Percentiles rank a stretch among this genome's conserved stretches.
phyloP scores from a whole-genome alignment of 2,888 invertebrate species.

The Osmoderma eremita region DNA sequence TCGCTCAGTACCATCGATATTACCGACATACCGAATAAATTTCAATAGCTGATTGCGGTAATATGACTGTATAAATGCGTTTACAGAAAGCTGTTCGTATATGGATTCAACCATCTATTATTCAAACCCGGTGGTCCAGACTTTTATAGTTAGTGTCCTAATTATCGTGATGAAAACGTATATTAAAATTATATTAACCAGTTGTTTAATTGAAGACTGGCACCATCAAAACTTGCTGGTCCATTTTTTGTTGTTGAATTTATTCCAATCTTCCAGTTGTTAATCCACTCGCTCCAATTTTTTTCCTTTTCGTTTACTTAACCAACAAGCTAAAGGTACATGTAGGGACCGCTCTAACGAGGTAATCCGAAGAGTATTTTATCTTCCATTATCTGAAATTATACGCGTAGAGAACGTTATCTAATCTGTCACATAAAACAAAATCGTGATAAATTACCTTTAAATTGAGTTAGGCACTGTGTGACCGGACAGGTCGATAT shows the following conservation, averaged over 20 bases:
- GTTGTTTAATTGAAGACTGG: slow-evolving; percentile 32
- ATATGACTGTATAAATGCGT: too few species aligned
- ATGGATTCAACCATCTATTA: neutral
- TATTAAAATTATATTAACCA: slow-evolving; percentile 39
- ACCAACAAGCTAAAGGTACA: neutral
- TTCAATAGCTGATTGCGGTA: too few species aligned
- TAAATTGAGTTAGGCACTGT: slow-evolving; percentile 26
- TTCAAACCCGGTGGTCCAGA: slow-evolving; percentile 24
- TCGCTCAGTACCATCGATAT: too few species aligned
- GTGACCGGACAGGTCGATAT: slow-evolving; percentile 25
- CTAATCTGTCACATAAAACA: slow-evolving; percentile 36
- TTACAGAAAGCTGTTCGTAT: too few species aligned
- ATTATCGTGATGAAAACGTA: slow-evolving; percentile 29
- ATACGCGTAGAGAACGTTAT: slow-evolving; percentile 21
- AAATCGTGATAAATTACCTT: slow-evolving; percentile 32
- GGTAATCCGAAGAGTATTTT: slow-evolving; percentile 22
- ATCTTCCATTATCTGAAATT: slow-evolving; percentile 34
- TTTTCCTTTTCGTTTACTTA: neutral
- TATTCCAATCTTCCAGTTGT: slow-evolving; percentile 23
- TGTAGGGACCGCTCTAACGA: slow-evolving; percentile 20
- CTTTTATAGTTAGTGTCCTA: slow-evolving; percentile 16
- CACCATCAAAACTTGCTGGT: slow-evolving; percentile 16
- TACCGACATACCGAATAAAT: too few species aligned
- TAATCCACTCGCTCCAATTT: slow-evolving; percentile 15
- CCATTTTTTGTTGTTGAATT: too few species aligned